Evolutionary conservation across 2,888 invertebrate species (phyloP).

Genomic region (Elegia similella): DNA sequence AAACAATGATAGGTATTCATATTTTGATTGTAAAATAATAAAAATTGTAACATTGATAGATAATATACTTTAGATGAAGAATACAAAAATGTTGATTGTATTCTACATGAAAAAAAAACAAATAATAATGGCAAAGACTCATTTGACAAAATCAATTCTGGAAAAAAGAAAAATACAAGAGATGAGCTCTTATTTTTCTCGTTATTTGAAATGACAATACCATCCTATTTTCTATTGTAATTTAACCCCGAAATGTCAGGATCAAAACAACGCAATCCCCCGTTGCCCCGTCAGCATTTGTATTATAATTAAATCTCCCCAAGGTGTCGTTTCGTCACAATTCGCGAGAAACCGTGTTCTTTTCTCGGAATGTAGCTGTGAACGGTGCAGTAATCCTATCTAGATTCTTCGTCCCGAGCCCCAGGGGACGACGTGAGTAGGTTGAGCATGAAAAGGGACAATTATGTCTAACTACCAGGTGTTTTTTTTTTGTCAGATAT

Average conservation of each 20-base stretch:
- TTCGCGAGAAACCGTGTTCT: background rate
- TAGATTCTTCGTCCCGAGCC: background rate
- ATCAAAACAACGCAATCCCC: background rate
- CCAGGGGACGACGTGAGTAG: background rate
- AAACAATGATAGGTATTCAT: too few species aligned
- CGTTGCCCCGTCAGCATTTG: background rate
- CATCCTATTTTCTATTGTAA: background rate
- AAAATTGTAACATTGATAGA: too few species aligned
- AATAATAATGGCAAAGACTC: too few species aligned
- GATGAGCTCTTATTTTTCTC: background rate
- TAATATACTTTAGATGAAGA: too few species aligned
- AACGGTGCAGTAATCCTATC: constrained; percentile 10
- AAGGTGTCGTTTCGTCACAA: constrained; percentile 1
- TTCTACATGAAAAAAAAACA: too few species aligned
- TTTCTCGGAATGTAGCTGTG: constrained; percentile 12
- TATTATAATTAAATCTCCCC: constrained; percentile 1
- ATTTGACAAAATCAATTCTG: too few species aligned
- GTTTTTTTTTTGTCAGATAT: too few species aligned
- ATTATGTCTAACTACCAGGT: background rate
- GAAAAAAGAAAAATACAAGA: background rate
- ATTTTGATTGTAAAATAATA: too few species aligned
- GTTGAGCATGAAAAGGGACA: background rate
- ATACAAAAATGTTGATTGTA: too few species aligned
- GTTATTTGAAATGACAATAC: background rate
- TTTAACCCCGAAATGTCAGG: background rate